A percentile compares a stretch with the other conserved stretches of the same genome.
phyloP scores from a whole-genome alignment of 2,113 vertebrate genomes.

The Panthera tigris region DNA sequence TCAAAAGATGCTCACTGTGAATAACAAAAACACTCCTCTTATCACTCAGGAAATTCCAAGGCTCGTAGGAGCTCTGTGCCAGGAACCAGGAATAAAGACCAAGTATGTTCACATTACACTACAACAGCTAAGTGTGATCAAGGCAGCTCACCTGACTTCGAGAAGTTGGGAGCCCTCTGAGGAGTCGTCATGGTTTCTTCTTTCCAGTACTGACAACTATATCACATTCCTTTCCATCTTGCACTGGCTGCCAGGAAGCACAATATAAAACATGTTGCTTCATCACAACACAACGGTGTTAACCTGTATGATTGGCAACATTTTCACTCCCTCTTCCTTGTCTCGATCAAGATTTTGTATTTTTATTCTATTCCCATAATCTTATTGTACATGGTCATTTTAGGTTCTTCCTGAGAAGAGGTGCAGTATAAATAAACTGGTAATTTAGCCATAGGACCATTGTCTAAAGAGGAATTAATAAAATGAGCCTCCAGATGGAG shows the following conservation, averaged over 20 bases:
- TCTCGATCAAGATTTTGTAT: not conserved
- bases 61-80: not conserved
- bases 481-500: conserved; percentile 64
- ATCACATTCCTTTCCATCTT: not conserved
- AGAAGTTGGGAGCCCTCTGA: not conserved
- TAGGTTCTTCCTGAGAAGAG: not conserved
- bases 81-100: not conserved
- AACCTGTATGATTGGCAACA: not conserved
- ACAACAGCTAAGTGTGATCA: not conserved
- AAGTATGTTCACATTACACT: not conserved
- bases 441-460: not conserved
- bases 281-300: too few species aligned
- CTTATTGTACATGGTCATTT: not conserved
- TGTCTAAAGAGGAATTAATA: conserved; percentile 43
- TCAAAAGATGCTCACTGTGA: not conserved
- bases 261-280: not conserved
- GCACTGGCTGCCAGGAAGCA: not conserved
- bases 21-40: not conserved
- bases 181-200: not conserved
- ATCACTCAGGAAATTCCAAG: not conserved
- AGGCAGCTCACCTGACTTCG: not conserved
- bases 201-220: not conserved
- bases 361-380: not conserved
- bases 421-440: not conserved
- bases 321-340: not conserved